Evolutionary conservation across 1,140 invertebrate species (phyloP).

Genomic region (Pogonus chalceus): DNA sequence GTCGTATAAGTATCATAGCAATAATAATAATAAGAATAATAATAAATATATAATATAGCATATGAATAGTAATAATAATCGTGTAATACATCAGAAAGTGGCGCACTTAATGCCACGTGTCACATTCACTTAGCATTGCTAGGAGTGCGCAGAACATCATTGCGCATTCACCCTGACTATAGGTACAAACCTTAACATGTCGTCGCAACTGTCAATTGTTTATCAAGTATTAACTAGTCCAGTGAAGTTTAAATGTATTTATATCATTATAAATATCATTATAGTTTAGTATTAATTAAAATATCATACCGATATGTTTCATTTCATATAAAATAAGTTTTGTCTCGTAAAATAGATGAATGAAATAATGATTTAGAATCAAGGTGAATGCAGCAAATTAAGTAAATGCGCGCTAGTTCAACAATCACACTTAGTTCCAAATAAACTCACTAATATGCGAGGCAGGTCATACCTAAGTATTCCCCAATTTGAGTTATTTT

Average conservation of each 20-base stretch:
- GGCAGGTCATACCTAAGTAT: constrained; percentile 51
- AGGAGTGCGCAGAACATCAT: constrained; percentile 13
- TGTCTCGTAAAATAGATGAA: no score
- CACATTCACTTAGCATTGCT: constrained; percentile 34
- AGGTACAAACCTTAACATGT: no score
- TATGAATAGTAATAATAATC: constrained; percentile 40
- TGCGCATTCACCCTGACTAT: no score
- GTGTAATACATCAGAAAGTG: constrained; percentile 32
- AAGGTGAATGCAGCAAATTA: constrained; percentile 15
- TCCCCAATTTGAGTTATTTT: constrained; percentile 59
- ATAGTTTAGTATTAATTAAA: no score
- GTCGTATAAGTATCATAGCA: constrained; percentile 21
- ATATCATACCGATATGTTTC: no score
- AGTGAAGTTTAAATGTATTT: no score
- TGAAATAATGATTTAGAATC: no score
- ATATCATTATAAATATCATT: no score
- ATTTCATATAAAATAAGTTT: no score
- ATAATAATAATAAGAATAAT: constrained; percentile 27
- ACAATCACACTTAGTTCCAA: constrained; percentile 61
- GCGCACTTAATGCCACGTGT: constrained; percentile 22
- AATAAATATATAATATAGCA: constrained; percentile 20
- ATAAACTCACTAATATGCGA: constrained; percentile 59
- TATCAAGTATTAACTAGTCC: no score
- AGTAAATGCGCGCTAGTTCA: constrained; percentile 35
- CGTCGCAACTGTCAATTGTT: no score